Evolutionary conservation across 1,140 invertebrate species (phyloP).

Genomic region (Limonius californicus): DNA sequence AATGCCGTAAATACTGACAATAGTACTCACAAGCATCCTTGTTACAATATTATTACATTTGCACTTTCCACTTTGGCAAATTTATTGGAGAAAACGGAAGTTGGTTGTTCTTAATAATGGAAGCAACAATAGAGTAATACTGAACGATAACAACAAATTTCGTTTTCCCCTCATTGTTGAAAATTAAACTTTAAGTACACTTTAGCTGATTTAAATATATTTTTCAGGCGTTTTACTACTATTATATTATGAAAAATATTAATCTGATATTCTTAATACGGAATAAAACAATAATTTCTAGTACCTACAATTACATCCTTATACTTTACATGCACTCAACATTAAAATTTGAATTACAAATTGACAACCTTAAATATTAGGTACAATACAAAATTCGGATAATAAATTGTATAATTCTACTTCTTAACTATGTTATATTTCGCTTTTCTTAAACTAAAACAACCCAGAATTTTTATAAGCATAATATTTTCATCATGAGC

Average conservation of each 20-base stretch:
- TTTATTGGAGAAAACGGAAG: neutral
- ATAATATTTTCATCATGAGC: constrained; percentile 28
- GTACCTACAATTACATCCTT: neutral
- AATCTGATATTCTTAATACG: too few species aligned
- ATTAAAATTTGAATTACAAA: constrained; percentile 4
- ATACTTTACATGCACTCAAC: neutral
- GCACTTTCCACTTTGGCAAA: constrained; percentile 1
- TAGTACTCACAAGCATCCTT: too few species aligned
- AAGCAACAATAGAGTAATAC: constrained; percentile 3
- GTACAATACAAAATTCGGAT: constrained; percentile 4
- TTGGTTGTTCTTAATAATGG: neutral
- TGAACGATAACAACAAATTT: neutral
- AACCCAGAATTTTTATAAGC: too few species aligned
- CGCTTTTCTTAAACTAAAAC: too few species aligned
- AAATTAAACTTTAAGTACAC: constrained; percentile 5
- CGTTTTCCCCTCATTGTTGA: neutral
- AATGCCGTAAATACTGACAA: too few species aligned
- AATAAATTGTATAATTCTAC: too few species aligned
- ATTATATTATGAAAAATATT: constrained; percentile 6
- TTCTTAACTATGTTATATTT: too few species aligned
- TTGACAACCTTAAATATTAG: neutral
- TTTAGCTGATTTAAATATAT: constrained; percentile 4
- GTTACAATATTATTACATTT: neutral
- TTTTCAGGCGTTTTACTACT: neutral
- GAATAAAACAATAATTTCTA: constrained; percentile 4